These are phyloP conservation scores for Palaemon carinicauda DNA, from an alignment of 1,140 invertebrate species.

Conservation along the genomic window DNA sequence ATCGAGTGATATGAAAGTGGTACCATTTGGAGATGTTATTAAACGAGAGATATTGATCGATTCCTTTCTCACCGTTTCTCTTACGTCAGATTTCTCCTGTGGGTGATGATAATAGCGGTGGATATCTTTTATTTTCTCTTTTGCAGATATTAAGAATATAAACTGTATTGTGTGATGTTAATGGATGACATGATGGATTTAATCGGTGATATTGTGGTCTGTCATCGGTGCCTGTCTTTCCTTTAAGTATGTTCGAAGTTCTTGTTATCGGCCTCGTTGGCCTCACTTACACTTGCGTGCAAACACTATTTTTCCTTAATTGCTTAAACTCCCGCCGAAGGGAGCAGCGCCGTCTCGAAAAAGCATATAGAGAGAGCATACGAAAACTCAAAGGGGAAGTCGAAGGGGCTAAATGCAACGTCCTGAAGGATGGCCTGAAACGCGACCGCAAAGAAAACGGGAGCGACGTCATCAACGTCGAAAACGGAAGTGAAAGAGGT, in stretches of 20 bases:
- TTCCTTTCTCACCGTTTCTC: no score
- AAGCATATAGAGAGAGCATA: conserved; percentile 13
- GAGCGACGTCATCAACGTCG: not conserved
- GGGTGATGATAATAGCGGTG: no score
- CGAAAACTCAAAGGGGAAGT: not conserved
- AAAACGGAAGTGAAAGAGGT: not conserved
- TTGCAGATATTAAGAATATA: no score
- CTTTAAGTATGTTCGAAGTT: conserved; percentile 22
- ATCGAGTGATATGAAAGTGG: not conserved
- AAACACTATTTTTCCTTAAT: conserved; percentile 49
- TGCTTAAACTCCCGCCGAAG: conserved; percentile 43
- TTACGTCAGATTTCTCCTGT: no score
- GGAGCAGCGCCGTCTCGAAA: conserved; percentile 33
- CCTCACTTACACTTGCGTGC: conserved; percentile 35
- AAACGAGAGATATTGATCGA: not conserved
- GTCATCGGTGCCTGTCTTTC: no score
- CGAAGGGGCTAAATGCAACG: not conserved
- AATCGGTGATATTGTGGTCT: no score
- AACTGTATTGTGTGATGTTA: no score
- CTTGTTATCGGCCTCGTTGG: conserved; percentile 27
- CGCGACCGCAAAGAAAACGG: conserved; percentile 18
- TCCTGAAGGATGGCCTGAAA: not conserved
- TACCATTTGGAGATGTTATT: not conserved
- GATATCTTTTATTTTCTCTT: no score
- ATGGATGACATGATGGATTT: no score